Evolutionary conservation across 2,113 vertebrate genomes (phyloP).

Genomic region (Boleophthalmus pectinirostris): DNA sequence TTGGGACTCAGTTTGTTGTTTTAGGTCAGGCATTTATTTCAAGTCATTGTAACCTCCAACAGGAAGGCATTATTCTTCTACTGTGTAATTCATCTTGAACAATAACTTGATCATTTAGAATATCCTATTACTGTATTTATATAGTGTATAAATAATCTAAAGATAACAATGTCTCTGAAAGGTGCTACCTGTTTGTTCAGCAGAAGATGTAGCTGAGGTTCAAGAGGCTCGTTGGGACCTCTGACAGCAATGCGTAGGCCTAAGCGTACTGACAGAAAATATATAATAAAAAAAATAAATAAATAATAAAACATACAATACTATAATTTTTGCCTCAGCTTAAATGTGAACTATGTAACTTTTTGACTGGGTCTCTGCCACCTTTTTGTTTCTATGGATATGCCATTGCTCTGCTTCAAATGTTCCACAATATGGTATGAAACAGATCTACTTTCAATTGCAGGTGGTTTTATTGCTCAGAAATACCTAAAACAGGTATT

Average conservation of each 20-base stretch:
- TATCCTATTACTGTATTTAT: neutral
- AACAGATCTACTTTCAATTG: too few species aligned
- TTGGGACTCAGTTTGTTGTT: conserved; percentile 16
- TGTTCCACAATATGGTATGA: too few species aligned
- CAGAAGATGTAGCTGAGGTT: conserved; percentile 29
- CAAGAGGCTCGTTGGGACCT: conserved; percentile 31
- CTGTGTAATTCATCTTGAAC: neutral
- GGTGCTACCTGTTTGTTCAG: conserved; percentile 45
- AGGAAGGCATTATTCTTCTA: neutral
- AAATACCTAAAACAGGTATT: too few species aligned
- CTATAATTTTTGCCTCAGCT: neutral
- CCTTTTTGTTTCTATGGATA: too few species aligned
- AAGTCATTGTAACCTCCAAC: neutral
- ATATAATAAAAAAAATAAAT: neutral
- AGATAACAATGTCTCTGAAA: neutral
- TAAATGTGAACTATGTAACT: neutral
- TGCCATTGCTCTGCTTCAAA: too few species aligned
- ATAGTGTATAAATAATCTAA: neutral
- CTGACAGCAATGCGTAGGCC: conserved; percentile 38
- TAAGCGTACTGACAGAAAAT: conserved; percentile 37
- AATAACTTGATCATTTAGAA: neutral
- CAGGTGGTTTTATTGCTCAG: too few species aligned
- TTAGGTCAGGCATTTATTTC: neutral
- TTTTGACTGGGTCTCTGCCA: too few species aligned
- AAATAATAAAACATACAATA: neutral